Evolutionary conservation across 2,113 vertebrate species (phyloP), one percentile per base, ranked within the genome.

Genomic region (Stegastes partitus): DNA sequence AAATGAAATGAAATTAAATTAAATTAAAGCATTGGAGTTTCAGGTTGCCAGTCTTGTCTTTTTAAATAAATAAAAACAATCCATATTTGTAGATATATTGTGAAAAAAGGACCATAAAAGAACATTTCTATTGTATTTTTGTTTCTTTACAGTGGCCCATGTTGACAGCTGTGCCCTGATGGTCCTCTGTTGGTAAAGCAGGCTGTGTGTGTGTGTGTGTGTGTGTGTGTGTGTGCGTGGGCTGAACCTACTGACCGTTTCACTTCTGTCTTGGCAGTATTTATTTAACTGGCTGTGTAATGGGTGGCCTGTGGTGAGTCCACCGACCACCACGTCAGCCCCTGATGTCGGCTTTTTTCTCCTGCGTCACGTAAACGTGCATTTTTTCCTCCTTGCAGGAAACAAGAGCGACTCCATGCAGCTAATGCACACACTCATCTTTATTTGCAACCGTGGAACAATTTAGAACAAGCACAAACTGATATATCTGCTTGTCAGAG

Each of bases 291-390:
- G 19, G 16, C 12, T 5, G 10, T 18, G 25, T 65, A 42, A 31
- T 51, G 54, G 16, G 34, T 61, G 75, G 64, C 68, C 64, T 21
- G 15, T 21, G 16, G 44, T 45, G 25, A 51, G 68, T 26, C 42
- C 54, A 15, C 34, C 53, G 75, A 64, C 62, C 51, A 50, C 45
- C 37, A 11, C 22, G 1, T 74, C 34, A 18, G 51, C 53, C 67
- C 22, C 0, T 63, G 68, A 79, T 74, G 45, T 81, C 53, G 62
- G 15, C 15, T 19, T 23, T 49, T 79, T 53, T 39, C 74, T 53
- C 44, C 74, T 89, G 74, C 69, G 64, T 84, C 74, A 84, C 22
- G 19, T n/a, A 5, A n/a, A 58, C 16, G 6, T 45, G 34, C 10
- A 18, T 59, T 68, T 58, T n/a, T 49, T 70, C 5, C 31, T 50